Conservation (phyloP, 2,888 invertebrate species). For the Sphaerophoria taeniata region DNA sequence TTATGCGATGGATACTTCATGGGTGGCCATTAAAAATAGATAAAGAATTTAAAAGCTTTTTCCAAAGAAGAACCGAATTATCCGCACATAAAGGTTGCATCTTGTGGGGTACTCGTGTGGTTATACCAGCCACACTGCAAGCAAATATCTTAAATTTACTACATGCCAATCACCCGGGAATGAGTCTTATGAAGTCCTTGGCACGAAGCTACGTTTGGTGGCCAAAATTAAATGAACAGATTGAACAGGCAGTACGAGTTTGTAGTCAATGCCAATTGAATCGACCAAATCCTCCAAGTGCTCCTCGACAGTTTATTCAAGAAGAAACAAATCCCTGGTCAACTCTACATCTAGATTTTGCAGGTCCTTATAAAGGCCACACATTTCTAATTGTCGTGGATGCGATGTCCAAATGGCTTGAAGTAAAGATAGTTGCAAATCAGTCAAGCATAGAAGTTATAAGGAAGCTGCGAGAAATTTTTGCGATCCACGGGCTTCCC, state of each 20-base stretch:
- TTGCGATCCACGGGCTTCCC: slow-evolving; percentile 4
- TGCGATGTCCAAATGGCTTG: too few relatives aligned
- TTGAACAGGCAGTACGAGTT: too few relatives aligned
- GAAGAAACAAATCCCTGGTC: not conserved
- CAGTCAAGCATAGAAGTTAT: too few relatives aligned
- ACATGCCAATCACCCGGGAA: not conserved
- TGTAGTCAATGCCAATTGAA: slow-evolving; percentile 10
- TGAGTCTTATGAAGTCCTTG: too few relatives aligned
- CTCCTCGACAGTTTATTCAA: not conserved
- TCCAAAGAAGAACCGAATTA: slow-evolving; percentile 32
- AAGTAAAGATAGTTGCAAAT: too few relatives aligned
- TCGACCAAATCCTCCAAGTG: slow-evolving; percentile 7
- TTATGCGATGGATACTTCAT: too few relatives aligned
- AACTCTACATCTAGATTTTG: slow-evolving; percentile 16
- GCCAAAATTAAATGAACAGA: too few relatives aligned
- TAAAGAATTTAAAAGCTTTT: not conserved
- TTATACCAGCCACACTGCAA: slow-evolving; percentile 2
- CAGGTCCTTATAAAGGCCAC: slow-evolving; percentile 16
- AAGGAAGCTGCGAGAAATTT: not conserved
- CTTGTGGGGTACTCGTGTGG: not conserved
- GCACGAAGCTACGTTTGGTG: too few relatives aligned
- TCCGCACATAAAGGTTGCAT: not conserved
- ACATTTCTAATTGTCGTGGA: too few relatives aligned
- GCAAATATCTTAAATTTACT: slow-evolving; percentile 14
- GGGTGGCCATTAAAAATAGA: too few relatives aligned